phyloP scores from a whole-genome alignment of 2,888 invertebrate species.

The Drosophila meridionalis region DNA sequence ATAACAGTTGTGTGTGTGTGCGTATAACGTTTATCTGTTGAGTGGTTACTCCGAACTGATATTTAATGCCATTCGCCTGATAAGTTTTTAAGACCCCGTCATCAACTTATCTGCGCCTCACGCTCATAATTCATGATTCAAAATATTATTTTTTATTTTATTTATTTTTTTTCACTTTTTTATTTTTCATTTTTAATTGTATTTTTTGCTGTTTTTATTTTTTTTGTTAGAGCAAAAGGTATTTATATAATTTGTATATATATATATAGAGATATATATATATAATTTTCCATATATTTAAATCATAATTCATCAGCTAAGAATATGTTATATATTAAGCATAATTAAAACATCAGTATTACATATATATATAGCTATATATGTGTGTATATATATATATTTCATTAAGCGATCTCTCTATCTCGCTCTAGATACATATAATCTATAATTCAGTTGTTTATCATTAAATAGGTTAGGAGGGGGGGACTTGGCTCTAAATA shows the following conservation, averaged over 20 bases:
- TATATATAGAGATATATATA: conserved; percentile 21
- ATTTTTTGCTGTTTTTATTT: conserved; percentile 12
- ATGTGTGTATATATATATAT: conserved; percentile 5
- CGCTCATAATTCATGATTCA: conserved; percentile 32
- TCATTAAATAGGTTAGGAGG: conserved; percentile 1
- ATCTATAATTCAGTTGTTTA: conserved; percentile 28
- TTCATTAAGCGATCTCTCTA: conserved; percentile 27
- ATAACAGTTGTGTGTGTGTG: neutral
- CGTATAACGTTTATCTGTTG: conserved; percentile 20
- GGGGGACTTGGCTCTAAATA: neutral
- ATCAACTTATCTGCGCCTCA: conserved; percentile 37
- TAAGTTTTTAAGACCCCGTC: conserved; percentile 37
- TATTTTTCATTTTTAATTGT: conserved; percentile 25
- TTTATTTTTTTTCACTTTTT: conserved; percentile 12
- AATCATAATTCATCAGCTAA: conserved; percentile 55
- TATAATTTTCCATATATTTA: conserved; percentile 43
- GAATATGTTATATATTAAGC: conserved; percentile 38
- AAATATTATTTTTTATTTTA: neutral
- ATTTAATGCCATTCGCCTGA: conserved; percentile 45
- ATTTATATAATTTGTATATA: conserved; percentile 16
- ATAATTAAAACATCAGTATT: conserved; percentile 52
- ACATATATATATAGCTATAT: conserved; percentile 4
- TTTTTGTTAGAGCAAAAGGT: conserved; percentile 34
- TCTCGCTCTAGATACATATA: conserved; percentile 17
- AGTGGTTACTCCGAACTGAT: conserved; percentile 25